These are phyloP conservation scores for Holacanthus passer DNA, from an alignment of 2,113 vertebrate species.

Conservation along the genomic window DNA sequence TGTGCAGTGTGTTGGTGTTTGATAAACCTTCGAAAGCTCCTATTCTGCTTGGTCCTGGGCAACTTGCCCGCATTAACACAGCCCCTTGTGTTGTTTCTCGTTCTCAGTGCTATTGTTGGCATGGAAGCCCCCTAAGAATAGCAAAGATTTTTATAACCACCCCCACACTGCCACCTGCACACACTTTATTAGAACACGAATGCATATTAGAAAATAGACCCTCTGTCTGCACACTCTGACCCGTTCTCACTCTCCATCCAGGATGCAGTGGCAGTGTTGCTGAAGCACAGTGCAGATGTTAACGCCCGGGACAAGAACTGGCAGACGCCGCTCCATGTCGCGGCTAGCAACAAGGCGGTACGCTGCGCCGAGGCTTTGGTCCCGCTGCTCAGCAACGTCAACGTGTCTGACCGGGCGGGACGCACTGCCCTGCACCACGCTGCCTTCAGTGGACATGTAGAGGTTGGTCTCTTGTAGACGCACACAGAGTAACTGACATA, in stretches of 20 bases:
- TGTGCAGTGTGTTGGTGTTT: slow-evolving; percentile 16
- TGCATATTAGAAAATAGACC: neutral
- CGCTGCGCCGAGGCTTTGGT: slow-evolving; percentile 95
- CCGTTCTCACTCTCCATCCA: slow-evolving; percentile 59
- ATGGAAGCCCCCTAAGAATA: slow-evolving; percentile 48
- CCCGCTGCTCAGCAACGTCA: slow-evolving; percentile 95
- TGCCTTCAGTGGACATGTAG: slow-evolving; percentile 94
- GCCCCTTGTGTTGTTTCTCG: slow-evolving; percentile 6
- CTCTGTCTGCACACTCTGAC: slow-evolving; percentile 28
- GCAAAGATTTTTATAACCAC: slow-evolving; percentile 35
- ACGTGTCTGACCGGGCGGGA: slow-evolving; percentile 95
- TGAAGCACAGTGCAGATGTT: slow-evolving; percentile 98
- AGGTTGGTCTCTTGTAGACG: slow-evolving; percentile 82
- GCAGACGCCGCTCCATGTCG: slow-evolving; percentile 98
- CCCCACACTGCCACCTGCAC: slow-evolving; percentile 38
- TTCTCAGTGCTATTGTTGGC: slow-evolving; percentile 26
- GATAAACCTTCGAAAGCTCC: slow-evolving; percentile 26
- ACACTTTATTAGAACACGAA: slow-evolving; percentile 23
- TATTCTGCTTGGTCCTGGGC: slow-evolving; percentile 25
- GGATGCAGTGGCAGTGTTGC: slow-evolving; percentile 94
- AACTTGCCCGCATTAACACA: slow-evolving; percentile 28
- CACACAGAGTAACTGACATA: neutral
- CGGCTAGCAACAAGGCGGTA: slow-evolving; percentile 95
- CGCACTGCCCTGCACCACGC: slow-evolving; percentile 97
- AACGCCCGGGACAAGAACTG: slow-evolving; percentile 98